Percentiles rank a stretch among this genome's conserved stretches.
phyloP scores from a whole-genome alignment of 2,113 vertebrate genomes.

The Albula glossodonta region DNA sequence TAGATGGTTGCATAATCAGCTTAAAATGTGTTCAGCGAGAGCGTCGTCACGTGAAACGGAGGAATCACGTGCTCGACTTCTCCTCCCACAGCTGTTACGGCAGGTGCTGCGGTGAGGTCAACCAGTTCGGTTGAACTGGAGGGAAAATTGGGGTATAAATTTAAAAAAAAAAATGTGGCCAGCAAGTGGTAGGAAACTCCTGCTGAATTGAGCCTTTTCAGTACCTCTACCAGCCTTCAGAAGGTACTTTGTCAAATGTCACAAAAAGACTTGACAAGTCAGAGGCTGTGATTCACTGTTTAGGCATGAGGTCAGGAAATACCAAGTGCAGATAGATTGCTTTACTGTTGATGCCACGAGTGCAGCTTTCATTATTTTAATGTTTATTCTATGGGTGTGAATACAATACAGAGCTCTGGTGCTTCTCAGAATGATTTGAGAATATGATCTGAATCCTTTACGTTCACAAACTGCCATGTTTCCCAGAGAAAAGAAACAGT shows the following conservation, averaged over 20 bases:
- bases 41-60: too few relatives aligned
- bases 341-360: background rate
- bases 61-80: too few relatives aligned
- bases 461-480: background rate
- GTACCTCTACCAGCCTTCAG: background rate
- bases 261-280: too few relatives aligned
- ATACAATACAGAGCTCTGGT: background rate
- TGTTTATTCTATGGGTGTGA: background rate
- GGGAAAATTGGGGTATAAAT: too few relatives aligned
- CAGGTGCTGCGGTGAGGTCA: too few relatives aligned
- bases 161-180: too few relatives aligned
- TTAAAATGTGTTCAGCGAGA: too few relatives aligned
- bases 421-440: background rate
- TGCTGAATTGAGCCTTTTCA: background rate
- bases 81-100: too few relatives aligned
- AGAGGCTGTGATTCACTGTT: too few relatives aligned
- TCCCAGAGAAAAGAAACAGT: background rate
- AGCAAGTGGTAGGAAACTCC: background rate
- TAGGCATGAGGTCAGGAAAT: too few relatives aligned
- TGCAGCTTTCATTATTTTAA: background rate
- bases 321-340: background rate
- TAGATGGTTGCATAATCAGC: too few relatives aligned
- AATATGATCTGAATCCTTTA: slow-evolving; percentile 3
- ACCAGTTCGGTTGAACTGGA: too few relatives aligned
- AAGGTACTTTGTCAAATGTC: background rate